A percentile compares a stretch with the other conserved stretches of the same genome.
These are phyloP conservation scores for Antrozous pallidus DNA, from an alignment of 2,797 vertebrate species.

Conservation along the genomic window DNA sequence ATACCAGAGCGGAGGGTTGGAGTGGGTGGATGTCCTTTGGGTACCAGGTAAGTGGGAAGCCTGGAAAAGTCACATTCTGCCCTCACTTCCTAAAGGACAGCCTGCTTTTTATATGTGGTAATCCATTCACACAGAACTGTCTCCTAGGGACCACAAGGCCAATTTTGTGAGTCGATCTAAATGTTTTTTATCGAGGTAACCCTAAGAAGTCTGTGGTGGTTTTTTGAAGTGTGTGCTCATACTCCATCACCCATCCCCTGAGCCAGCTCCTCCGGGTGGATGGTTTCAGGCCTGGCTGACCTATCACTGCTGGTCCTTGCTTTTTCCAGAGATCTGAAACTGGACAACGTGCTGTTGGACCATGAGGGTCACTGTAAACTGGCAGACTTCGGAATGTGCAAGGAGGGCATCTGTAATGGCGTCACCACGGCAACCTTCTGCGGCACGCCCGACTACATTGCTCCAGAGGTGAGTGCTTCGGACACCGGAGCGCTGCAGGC, in stretches of 20 bases:
- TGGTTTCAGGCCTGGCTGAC: neutral
- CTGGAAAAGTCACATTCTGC: neutral
- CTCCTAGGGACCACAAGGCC: neutral
- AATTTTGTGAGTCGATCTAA: neutral
- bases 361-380: conserved; percentile 98
- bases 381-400: conserved; percentile 99
- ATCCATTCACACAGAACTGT: neutral
- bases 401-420: conserved; percentile 93
- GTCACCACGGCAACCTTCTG: conserved; percentile 95
- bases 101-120: neutral
- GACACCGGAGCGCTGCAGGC: neutral
- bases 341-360: conserved; percentile 97
- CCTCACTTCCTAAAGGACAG: neutral
- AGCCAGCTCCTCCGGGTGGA: neutral
- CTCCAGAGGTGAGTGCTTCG: conserved; percentile 90
- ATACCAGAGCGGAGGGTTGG: neutral
- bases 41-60: neutral
- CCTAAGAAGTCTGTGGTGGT: neutral
- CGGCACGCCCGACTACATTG: conserved; percentile 97
- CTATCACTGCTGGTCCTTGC: neutral
- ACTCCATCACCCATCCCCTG: accelerated
- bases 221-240: neutral
- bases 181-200: neutral
- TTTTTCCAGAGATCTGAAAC: conserved; percentile 92
- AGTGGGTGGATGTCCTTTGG: neutral